Evolutionary conservation across 2,113 vertebrate genomes (phyloP), one percentile per base, ranked within the genome.

Genomic region (Struthio camelus): DNA sequence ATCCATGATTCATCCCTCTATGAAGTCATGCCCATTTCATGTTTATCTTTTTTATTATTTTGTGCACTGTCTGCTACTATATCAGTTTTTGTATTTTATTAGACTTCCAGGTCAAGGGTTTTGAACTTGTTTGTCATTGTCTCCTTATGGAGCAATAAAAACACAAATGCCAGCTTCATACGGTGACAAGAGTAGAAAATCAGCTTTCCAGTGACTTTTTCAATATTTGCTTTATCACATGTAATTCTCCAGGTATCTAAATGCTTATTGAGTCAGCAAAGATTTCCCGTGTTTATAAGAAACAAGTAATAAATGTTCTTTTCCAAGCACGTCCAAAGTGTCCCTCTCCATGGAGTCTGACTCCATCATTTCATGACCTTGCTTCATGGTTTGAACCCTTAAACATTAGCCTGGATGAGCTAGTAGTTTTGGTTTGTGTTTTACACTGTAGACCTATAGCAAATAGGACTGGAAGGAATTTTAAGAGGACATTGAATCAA

Each of bases 71-170:
- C 79, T 89, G 46, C 80, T 82, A 80, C 13, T 78, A 1, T 85
- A 38, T 89, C 4, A 3, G 32, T 62, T 50, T 36, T 67, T 87
- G 19, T 80, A 34, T 83, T 96, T 93, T 78, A 85, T 94, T 80
- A 95, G 83, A 53, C 70, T 89, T 80, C 79, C n/a, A 88, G 71
- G 81, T 90, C 67, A 95, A 93, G n/a, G 75, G 59, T 73, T 94
- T 89, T 65, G 54, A 94, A 79, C 18, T 62, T 84, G 40, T 64
- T 78, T 93, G 27, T 40, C 53, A 24, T 34, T 85, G 16, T 67
- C 64, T 73, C 34, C 50, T 67, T 70, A 8, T 30, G 53, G 28
- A 2, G 10, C 32, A 71, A 67, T 80, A 67, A 89, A 87, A 87
- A 75, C 22, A 54, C 0, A 0, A 66, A 25, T 73, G 24, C 22